A percentile compares a stretch with the other conserved stretches of the same genome.
Conservation (phyloP, 2,113 vertebrate genomes). For the Microcebus lehilahytsara region DNA sequence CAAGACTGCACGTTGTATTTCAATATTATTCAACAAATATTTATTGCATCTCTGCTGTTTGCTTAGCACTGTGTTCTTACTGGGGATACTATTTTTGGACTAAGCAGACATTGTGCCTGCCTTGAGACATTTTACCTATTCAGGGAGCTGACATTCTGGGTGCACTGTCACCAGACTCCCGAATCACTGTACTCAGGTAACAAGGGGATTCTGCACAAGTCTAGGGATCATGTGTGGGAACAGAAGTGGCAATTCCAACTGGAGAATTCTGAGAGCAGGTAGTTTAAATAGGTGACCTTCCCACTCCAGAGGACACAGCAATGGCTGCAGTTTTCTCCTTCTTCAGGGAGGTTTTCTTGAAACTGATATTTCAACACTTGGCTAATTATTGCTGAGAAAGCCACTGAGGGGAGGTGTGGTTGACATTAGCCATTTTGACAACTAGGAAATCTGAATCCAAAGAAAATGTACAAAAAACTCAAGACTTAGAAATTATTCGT, state of each 20-base stretch:
- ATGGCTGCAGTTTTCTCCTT: background rate
- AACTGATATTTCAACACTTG: background rate
- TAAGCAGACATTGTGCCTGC: background rate
- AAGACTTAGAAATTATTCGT: conserved; percentile 1
- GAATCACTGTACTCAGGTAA: background rate
- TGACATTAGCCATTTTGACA: background rate
- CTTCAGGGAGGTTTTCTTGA: background rate
- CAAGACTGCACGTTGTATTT: background rate
- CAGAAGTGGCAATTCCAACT: background rate
- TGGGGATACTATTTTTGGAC: background rate
- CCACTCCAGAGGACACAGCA: background rate
- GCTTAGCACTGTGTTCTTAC: background rate
- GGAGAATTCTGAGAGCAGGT: background rate
- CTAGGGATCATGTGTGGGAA: background rate
- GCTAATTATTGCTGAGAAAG: background rate
- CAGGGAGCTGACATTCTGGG: background rate
- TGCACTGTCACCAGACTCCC: background rate
- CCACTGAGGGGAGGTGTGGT: background rate
- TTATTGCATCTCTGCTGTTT: background rate
- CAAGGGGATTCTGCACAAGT: background rate
- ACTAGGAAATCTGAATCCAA: background rate
- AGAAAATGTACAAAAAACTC: background rate
- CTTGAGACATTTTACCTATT: background rate
- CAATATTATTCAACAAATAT: background rate
- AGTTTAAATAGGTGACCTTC: background rate